These are phyloP conservation scores for Sebastes diploproa DNA, from an alignment of 2,797 vertebrate genomes.

Conservation along the genomic window DNA sequence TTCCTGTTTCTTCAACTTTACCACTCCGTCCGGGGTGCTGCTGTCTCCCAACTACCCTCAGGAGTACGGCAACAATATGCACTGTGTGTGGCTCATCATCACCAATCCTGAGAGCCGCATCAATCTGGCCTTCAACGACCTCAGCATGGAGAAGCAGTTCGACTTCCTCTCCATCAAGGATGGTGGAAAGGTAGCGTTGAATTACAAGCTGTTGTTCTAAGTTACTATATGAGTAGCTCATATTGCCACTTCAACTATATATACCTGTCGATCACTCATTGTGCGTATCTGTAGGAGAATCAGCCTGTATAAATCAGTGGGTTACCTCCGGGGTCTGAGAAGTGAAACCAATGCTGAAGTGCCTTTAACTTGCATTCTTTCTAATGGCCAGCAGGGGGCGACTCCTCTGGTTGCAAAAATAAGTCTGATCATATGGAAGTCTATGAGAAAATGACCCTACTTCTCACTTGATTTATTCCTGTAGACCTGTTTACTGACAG, in stretches of 20 bases:
- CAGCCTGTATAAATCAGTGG: slow-evolving; percentile 1
- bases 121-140: slow-evolving; percentile 98
- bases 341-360: too few relatives aligned
- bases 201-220: not conserved
- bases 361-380: too few relatives aligned
- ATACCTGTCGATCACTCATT: slow-evolving; percentile 6
- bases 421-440: too few relatives aligned
- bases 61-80: slow-evolving; percentile 97
- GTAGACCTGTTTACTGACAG: too few relatives aligned
- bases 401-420: too few relatives aligned
- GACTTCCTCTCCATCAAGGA: slow-evolving; percentile 98
- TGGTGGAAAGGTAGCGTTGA: slow-evolving; percentile 84
- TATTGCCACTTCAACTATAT: not conserved
- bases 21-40: slow-evolving; percentile 92
- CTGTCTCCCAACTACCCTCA: slow-evolving; percentile 98
- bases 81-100: slow-evolving; percentile 98
- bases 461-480: too few relatives aligned
- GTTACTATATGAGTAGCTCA: slow-evolving; percentile 24
- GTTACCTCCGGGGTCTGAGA: too few relatives aligned
- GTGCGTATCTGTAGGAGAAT: not conserved
- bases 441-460: too few relatives aligned
- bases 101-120: slow-evolving; percentile 94
- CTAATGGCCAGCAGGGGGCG: too few relatives aligned
- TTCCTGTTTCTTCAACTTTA: slow-evolving; percentile 99
- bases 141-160: slow-evolving; percentile 98